Conservation (phyloP, 2,797 vertebrate species). For the Lateolabrax maculatus region DNA sequence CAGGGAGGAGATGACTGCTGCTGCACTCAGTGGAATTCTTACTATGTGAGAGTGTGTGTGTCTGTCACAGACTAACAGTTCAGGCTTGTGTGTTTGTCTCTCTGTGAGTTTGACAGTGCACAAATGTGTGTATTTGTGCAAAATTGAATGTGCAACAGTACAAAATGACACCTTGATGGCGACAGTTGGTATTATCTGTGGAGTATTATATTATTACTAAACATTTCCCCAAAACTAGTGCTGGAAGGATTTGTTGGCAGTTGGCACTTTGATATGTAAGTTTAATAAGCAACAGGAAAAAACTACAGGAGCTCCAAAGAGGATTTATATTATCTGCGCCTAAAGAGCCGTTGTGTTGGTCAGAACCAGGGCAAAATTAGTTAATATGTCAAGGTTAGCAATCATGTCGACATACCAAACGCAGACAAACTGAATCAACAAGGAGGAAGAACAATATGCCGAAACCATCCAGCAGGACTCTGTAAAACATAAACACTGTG, state of each 20-base stretch:
- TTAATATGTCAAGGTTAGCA: neutral
- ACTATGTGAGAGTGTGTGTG: slow-evolving; percentile 24
- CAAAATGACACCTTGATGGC: neutral
- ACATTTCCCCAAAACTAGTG: neutral
- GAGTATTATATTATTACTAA: neutral
- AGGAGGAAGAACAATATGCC: neutral
- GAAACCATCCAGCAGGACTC: neutral
- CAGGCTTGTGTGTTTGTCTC: slow-evolving; percentile 18
- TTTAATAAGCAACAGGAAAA: neutral
- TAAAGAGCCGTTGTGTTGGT: neutral
- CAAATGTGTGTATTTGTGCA: slow-evolving; percentile 2
- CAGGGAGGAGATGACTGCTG: slow-evolving; percentile 71
- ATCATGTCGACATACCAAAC: neutral
- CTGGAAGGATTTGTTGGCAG: neutral
- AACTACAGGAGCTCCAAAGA: neutral
- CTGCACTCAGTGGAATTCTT: slow-evolving; percentile 79
- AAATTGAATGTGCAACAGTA: neutral
- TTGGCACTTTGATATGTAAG: neutral
- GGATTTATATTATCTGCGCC: neutral
- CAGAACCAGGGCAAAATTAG: neutral
- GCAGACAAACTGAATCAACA: neutral
- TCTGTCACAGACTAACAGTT: neutral
- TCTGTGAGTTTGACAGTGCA: slow-evolving; percentile 11
- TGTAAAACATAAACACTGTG: neutral
- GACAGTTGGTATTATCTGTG: neutral